Percentiles rank a stretch among this genome's conserved stretches.
Evolutionary conservation across 2,888 invertebrate genomes (phyloP).

Genomic region (Cryptophagus acutangulus): DNA sequence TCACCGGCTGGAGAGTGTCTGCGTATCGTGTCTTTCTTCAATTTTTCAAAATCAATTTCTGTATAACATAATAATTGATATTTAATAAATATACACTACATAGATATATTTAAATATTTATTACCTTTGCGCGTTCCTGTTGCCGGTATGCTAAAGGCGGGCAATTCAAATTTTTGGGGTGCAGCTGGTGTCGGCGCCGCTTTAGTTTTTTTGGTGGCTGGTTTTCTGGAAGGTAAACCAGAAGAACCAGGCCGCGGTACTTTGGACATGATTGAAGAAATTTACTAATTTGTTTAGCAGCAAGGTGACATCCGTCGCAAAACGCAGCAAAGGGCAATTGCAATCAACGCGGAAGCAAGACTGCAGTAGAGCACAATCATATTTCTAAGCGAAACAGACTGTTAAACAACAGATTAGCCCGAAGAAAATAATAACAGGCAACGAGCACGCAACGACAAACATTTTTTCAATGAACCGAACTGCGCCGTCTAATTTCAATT

Average conservation of each 20-base stretch:
- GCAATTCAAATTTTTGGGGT: constrained; percentile 20
- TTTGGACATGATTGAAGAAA: constrained; percentile 3
- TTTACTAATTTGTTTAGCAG: constrained; percentile 11
- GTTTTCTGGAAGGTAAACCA: too few species aligned
- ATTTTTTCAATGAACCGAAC: too few species aligned
- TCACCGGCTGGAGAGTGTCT: constrained; percentile 41
- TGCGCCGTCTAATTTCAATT: too few species aligned
- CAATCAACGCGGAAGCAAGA: constrained; percentile 29
- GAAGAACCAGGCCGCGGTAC: constrained; percentile 4
- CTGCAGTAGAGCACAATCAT: constrained; percentile 25
- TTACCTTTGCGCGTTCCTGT: constrained; percentile 17
- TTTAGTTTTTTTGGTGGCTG: constrained; percentile 6
- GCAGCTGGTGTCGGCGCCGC: constrained; percentile 3
- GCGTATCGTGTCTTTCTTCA: constrained; percentile 36
- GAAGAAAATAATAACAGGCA: too few species aligned
- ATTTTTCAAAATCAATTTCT: constrained; percentile 30
- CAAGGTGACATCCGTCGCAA: constrained; percentile 27
- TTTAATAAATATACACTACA: neutral
- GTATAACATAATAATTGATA: neutral
- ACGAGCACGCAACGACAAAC: too few species aligned
- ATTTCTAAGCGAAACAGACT: too few species aligned
- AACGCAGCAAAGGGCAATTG: constrained; percentile 27
- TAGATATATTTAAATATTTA: constrained; percentile 10
- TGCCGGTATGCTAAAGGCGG: constrained; percentile 28
- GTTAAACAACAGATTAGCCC: too few species aligned